These are phyloP conservation scores for Elegia similella DNA, from an alignment of 2,888 invertebrate species.

Conservation along the genomic window DNA sequence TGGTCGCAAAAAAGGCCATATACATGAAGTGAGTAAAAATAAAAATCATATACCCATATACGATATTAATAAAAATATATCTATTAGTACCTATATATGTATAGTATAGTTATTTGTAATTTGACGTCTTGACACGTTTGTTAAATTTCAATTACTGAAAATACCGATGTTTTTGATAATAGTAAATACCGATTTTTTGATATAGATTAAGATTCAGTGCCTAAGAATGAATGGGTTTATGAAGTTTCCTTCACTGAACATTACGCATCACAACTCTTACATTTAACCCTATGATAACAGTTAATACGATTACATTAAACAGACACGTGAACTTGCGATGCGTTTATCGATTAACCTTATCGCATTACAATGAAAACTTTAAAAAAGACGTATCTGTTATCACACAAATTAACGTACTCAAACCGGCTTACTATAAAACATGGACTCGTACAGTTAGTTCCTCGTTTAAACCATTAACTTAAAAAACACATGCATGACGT, in stretches of 20 bases:
- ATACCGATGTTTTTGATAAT: neutral
- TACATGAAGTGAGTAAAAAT: no score
- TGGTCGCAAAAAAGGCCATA: no score
- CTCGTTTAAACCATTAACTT: no score
- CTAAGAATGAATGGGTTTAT: neutral
- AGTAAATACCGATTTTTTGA: neutral
- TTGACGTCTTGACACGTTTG: no score
- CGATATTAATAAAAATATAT: no score
- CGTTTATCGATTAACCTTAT: constrained; percentile 52
- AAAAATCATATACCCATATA: no score
- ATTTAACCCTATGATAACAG: constrained; percentile 64
- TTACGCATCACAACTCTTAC: constrained; percentile 60
- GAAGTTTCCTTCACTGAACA: constrained; percentile 51
- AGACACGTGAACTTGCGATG: constrained; percentile 65
- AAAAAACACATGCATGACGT: no score
- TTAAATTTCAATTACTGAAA: no score
- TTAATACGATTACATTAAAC: constrained; percentile 66
- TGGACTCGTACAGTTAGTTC: no score
- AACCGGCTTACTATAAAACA: neutral
- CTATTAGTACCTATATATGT: no score
- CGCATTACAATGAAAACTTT: constrained; percentile 39
- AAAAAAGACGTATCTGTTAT: constrained; percentile 51
- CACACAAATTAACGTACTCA: constrained; percentile 13
- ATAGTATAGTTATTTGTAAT: no score
- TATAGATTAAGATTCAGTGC: neutral